Evolutionary conservation across 2,888 invertebrate species (phyloP), one percentile per base, ranked within the genome.

Genomic region (Lithosia quadra): DNA sequence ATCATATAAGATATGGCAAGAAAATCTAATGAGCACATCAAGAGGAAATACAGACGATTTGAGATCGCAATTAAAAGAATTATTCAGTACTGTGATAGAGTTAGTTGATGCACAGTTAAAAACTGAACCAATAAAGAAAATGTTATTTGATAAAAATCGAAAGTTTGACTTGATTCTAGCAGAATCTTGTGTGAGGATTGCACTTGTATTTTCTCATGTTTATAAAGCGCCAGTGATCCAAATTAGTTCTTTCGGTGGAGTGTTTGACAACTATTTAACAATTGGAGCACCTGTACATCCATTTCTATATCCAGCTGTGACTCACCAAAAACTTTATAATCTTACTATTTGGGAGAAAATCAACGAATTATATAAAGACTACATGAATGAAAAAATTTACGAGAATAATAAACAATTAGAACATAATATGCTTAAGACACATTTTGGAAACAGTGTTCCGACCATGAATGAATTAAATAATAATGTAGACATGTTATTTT

Each of bases 241-340:
- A 65, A 69, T 90, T 0, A 88, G 87, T 74, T 90, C 90, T 0
- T 75, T 87, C 1, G 84, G 84, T 15, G 76, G 75, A 4, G 24
- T 73, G 0, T 18, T 72, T 36, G 76, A 77, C 13, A 79, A 82
- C 36, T 80, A 77, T 63, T 74, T 76, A 36, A 57, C 63, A 2
- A 63, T 87, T 1, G 90, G 90, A 7, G 83, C 83, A 15, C 79
- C 86, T 4, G 59, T 55, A 0, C 86, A 90, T 72, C 86, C 86
- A 0, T n/a, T 86, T 0, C 60, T 90, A 0, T 86, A 86, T 65
- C 85, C 87, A 39, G 33, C 49, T n/a, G 5, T 73, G 3, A 28
- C 77, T 0, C 72, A 72, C 0, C 79, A 80, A 24, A 81, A 74
- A 58, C 24, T 82, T 4, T 67, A 80, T 22, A 83, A 88, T 69